Evolutionary conservation across 2,888 invertebrate genomes (phyloP), one percentile per base, ranked within the genome.

Genomic region (Ormyrus rosae): DNA sequence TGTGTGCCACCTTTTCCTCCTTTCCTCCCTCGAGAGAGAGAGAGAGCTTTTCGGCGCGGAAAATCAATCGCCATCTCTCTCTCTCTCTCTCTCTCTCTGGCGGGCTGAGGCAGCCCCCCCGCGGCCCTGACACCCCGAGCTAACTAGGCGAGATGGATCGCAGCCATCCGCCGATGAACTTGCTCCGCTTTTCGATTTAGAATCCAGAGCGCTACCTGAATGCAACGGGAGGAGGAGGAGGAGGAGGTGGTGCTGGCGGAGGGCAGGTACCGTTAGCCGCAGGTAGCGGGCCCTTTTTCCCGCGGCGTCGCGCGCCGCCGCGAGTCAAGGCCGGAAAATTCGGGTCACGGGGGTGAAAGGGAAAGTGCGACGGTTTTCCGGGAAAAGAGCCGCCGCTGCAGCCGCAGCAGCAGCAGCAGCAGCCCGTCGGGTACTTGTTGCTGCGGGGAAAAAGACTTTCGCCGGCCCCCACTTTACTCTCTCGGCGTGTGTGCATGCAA

Each of bases 61-160:
- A 34, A 34, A 34, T 34, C 34, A 34, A 34, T 34, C 34, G 34
- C 3, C 3, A 34, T 34, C 34, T 4, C 34, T 34, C 34, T 34
- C 34, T 0, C 34, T 34, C n/a, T n/a, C n/a, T n/a, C n/a, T n/a
- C 34, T 34, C 34, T 34, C 34, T 2, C 34, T 4, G 34, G 34
- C 34, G 34, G 34, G 34, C 34, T 34, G 34, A 2, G 50, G 60
- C 51, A 68, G 48, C 60, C 46, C 13, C 46, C 9, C n/a, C n/a
- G 6, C 65, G 73, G 68, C 78, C 78, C 68, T 78, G 78, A 78
- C 78, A 78, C 56, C 67, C 61, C 61, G 53, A 61, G 61, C 63
- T 78, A 78, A 72, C 67, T 73, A 73, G 72, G 71, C 78, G 56
- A 34, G 34, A 67, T 71, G 72, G 67, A 72, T 78, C 60, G 60